phyloP scores from a whole-genome alignment of 2,888 invertebrate species.

The Acholoe squamosa region DNA sequence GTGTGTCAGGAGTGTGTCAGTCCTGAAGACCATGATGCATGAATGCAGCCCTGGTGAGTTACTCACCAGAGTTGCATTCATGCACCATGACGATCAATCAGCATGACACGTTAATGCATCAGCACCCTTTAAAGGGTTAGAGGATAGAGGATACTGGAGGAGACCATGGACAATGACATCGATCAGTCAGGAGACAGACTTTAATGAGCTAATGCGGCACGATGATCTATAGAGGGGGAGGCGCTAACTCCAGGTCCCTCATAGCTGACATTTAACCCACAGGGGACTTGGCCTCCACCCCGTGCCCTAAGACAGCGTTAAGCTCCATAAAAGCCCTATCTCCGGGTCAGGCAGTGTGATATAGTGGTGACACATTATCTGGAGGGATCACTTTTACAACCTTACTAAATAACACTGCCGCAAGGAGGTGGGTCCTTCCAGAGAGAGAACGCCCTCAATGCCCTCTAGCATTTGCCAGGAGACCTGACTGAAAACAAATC shows the following conservation, averaged over 20 bases:
- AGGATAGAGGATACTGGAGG: background rate
- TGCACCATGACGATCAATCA: too few species aligned
- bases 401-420: background rate
- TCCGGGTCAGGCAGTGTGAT: background rate
- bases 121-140: too few species aligned
- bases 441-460: background rate
- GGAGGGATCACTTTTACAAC: slow-evolving; percentile 26
- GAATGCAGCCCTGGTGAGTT: too few species aligned
- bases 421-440: background rate
- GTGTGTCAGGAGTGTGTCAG: too few species aligned
- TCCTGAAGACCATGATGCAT: too few species aligned
- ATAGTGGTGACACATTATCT: slow-evolving; percentile 7
- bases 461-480: background rate
- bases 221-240: background rate
- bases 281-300: background rate
- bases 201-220: slow-evolving; percentile 19
- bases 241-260: slow-evolving; percentile 1
- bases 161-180: background rate
- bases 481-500: background rate
- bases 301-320: slow-evolving; percentile 7
- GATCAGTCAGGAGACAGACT: slow-evolving; percentile 35
- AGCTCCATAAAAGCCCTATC: slow-evolving; percentile 3
- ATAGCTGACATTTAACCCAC: slow-evolving; percentile 24
- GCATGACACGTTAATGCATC: too few species aligned
- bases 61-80: too few species aligned